These are phyloP conservation scores for Trichechus manatus DNA, from an alignment of 2,113 vertebrate species.

Conservation along the genomic window DNA sequence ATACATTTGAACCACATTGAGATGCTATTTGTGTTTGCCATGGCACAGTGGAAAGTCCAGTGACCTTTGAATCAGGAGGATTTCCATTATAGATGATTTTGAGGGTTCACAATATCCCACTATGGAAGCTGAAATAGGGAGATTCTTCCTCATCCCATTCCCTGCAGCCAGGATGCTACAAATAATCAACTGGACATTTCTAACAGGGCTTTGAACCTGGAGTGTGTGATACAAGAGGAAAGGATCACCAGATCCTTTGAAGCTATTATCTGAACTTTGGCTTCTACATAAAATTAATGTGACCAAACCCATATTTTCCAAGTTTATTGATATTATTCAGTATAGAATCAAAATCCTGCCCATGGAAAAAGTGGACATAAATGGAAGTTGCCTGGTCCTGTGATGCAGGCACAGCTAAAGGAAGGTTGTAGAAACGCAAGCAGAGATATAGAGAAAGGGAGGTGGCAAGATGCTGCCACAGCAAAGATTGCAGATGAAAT, in stretches of 20 bases:
- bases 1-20: constrained; percentile 1
- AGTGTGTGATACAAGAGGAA: not conserved
- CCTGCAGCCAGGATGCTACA: not conserved
- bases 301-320: not conserved
- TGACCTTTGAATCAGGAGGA: constrained; percentile 24
- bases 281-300: not conserved
- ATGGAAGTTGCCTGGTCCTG: not conserved
- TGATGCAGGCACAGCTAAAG: not conserved
- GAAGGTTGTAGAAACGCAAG: not conserved
- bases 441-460: not conserved
- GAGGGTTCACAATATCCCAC: not conserved
- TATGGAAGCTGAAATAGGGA: not conserved
- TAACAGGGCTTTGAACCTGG: not conserved
- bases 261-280: not conserved
- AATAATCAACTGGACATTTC: not conserved
- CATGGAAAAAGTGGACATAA: not conserved
- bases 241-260: not conserved
- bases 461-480: not conserved
- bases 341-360: constrained; percentile 6
- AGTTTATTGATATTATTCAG: not conserved
- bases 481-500: not conserved
- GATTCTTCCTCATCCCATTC: fast-evolving
- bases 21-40: not conserved
- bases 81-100: not conserved
- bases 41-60: not conserved